Conservation (phyloP, 2,797 vertebrate species). For the Nyctalus aviator region DNA sequence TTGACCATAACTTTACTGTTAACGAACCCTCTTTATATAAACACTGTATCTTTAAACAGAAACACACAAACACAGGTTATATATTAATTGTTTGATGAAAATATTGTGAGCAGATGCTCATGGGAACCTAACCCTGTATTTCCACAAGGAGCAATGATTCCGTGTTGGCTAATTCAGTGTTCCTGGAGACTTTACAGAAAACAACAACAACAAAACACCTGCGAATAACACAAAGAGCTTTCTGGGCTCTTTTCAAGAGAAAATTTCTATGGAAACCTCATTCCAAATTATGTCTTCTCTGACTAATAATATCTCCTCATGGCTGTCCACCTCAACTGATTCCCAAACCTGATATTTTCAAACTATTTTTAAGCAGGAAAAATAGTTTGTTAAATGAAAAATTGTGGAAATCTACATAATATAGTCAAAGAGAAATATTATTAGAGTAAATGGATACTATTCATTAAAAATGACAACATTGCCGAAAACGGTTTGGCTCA, state of each 20-base stretch:
- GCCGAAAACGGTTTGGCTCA: too few relatives aligned
- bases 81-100: constrained; percentile 63
- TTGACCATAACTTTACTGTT: constrained; percentile 28
- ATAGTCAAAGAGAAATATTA: neutral
- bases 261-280: constrained; percentile 1
- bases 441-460: neutral
- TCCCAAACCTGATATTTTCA: neutral
- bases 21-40: constrained; percentile 60
- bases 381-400: neutral
- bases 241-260: constrained; percentile 23
- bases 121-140: neutral
- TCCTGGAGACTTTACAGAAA: constrained; percentile 26
- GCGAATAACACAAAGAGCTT: constrained; percentile 42
- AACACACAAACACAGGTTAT: constrained; percentile 39
- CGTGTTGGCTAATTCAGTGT: constrained; percentile 53
- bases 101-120: constrained; percentile 44
- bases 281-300: neutral
- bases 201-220: neutral
- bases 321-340: neutral
- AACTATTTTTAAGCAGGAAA: constrained; percentile 10
- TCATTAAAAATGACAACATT: neutral
- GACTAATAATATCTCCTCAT: neutral
- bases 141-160: constrained; percentile 39
- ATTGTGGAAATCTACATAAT: neutral
- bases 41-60: constrained; percentile 45